Percentiles rank a stretch among this genome's conserved stretches.
phyloP scores from a whole-genome alignment of 2,113 vertebrate genomes.

The Tetrao urogallus region DNA sequence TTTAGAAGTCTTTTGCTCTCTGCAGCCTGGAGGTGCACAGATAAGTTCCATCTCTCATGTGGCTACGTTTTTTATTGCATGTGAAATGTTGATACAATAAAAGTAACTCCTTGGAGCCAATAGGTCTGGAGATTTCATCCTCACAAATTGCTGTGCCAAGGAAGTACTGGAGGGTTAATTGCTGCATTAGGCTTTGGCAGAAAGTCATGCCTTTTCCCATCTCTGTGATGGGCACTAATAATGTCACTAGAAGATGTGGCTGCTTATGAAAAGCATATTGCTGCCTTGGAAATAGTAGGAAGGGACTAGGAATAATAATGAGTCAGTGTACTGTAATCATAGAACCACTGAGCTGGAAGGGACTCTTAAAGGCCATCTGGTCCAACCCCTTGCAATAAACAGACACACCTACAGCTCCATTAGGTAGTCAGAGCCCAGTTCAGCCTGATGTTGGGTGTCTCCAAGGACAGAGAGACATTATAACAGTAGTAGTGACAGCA shows the following conservation, averaged over 20 bases:
- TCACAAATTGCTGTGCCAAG: background rate
- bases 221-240: background rate
- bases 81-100: slow-evolving; percentile 40
- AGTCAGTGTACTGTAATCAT: too few species aligned
- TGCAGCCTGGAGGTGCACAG: slow-evolving; percentile 12
- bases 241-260: background rate
- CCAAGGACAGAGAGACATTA: background rate
- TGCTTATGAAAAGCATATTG: background rate
- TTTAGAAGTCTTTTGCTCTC: slow-evolving; percentile 47
- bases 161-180: background rate
- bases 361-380: too few species aligned
- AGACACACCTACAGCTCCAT: too few species aligned
- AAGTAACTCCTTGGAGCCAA: slow-evolving; percentile 63
- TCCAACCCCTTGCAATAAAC: too few species aligned
- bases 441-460: too few species aligned
- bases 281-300: background rate
- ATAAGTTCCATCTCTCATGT: background rate
- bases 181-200: background rate
- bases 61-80: background rate
- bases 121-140: slow-evolving; percentile 63
- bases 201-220: background rate
- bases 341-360: too few species aligned
- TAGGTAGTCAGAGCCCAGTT: too few species aligned
- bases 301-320: background rate
- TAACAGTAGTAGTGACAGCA: background rate